phyloP scores from a whole-genome alignment of 1,140 invertebrate species.

The Brachionus asplanchnoidis region DNA sequence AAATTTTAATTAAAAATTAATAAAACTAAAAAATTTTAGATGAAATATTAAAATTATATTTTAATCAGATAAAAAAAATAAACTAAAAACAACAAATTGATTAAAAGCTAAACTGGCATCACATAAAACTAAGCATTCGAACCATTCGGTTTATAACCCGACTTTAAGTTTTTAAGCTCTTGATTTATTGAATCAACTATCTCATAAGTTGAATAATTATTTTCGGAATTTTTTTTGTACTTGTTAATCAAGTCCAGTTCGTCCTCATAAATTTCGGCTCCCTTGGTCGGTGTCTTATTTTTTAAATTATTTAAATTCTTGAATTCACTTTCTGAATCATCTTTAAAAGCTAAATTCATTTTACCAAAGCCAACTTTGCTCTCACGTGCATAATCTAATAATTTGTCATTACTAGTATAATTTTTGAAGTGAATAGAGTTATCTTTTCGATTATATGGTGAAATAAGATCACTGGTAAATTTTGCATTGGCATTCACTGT shows the following conservation, averaged over 20 bases:
- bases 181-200: conserved; percentile 23
- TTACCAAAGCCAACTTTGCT: not conserved
- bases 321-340: conserved; percentile 14
- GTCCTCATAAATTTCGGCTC: not conserved
- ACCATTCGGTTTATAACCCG: conserved; percentile 10
- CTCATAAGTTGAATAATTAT: not conserved
- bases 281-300: not conserved
- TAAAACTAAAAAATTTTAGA: not conserved
- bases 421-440: conserved; percentile 8
- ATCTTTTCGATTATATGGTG: conserved; percentile 4
- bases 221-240: not conserved
- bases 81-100: not conserved
- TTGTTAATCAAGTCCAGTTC: conserved; percentile 18
- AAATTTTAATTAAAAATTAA: not conserved
- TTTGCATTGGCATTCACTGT: conserved; percentile 1
- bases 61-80: not conserved
- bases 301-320: conserved; percentile 31
- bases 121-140: conserved; percentile 26
- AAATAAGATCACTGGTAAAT: conserved; percentile 30
- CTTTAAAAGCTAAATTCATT: not conserved
- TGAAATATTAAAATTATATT: not conserved
- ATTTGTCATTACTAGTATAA: not conserved
- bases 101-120: not conserved
- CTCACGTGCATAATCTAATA: conserved; percentile 21
- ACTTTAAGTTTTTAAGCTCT: conserved; percentile 4